Percentiles rank a stretch among this genome's conserved stretches.
Evolutionary conservation across 1,140 invertebrate genomes (phyloP).

Genomic region (Caenorhabditis briggsae): DNA sequence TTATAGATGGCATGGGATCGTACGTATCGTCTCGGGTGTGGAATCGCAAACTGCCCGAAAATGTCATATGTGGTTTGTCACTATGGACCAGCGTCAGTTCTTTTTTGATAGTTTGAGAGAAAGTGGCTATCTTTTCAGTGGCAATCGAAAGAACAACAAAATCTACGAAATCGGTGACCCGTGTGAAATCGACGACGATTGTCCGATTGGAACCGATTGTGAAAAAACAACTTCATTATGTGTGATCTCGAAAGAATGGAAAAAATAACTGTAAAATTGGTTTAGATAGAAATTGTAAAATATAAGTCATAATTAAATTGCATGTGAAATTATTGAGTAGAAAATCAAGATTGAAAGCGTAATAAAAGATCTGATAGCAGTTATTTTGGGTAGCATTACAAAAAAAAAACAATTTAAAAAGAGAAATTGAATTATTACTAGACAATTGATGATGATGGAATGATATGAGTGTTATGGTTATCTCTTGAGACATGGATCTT

Average conservation of each 20-base stretch:
- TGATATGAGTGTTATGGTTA: neutral
- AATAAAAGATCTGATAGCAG: conserved; percentile 50
- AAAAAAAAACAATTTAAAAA: neutral
- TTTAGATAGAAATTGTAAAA: no score
- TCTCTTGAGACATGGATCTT: conserved; percentile 42
- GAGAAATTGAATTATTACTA: conserved; percentile 24
- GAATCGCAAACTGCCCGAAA: conserved; percentile 55
- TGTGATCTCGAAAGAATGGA: conserved; percentile 46
- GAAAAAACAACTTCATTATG: conserved; percentile 50
- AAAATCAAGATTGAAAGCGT: neutral
- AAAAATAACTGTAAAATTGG: neutral
- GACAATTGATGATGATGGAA: neutral
- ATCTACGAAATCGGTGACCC: conserved; percentile 59
- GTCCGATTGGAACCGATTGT: conserved; percentile 56
- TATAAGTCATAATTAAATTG: neutral
- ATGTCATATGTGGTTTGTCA: conserved; percentile 62
- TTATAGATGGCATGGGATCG: conserved; percentile 60
- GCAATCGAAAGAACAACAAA: conserved; percentile 53
- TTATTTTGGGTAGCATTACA: neutral
- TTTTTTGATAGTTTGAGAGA: neutral
- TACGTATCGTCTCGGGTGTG: conserved; percentile 59
- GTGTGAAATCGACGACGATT: conserved; percentile 43
- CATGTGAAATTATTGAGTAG: neutral
- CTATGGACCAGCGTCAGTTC: conserved; percentile 60
- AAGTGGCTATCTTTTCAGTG: conserved; percentile 32